Base-by-base conservation (phyloP, 2,113 vertebrate species). In the Pogona vitticeps region DNA sequence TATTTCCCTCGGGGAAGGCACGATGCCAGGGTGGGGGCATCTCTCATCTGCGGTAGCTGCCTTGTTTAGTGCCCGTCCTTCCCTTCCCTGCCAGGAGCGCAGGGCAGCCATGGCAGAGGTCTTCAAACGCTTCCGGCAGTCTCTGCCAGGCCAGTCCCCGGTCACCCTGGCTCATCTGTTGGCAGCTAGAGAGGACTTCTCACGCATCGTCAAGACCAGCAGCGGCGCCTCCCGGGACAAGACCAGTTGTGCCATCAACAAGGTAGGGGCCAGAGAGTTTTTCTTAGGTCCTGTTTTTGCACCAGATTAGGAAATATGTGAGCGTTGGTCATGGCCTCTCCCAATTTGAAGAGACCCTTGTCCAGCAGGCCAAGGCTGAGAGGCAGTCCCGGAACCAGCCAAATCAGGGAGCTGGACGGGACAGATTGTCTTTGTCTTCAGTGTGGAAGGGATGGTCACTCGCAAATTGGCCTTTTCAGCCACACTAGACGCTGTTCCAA, bases 151-250 rank as follows among this genome's bases (percentile, higher is more conserved):
- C 1, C 72, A 90, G n/a, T 88, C 94, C 0, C 36, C 40, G 0
- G 92, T 98, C 78, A 97, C 96, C 46, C 63, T 95, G 0, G 93
- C 97, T 7, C 96, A 94, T 12, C 87, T 98, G 82, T 95, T 98
- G 46, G 97, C 98, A 63, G 95, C 96, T 73, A 94, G 98, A 90
- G 92, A 95, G 33, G 97, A 98, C 93, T 95, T 97, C 92, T 98
- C 89, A 5, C 86, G 92, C 75, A 96, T 96, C 10, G 88, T 97
- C 20, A 93, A 88, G 40, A 91, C 93, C 78, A 93, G 91, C 90
- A 92, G 85, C 56, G 96, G 90, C 28, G 87, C 95, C 93, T 89
- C 91, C 23, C 84, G 97, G 90, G 86, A 92, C 93, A 91, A 90
- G 38, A 96, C 96, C 63, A 84, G 89, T 75, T 96, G 95, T 17